Percentiles rank a stretch among this genome's conserved stretches.
These are phyloP conservation scores for Petaurus breviceps DNA, from an alignment of 2,113 vertebrate species.

Conservation along the genomic window DNA sequence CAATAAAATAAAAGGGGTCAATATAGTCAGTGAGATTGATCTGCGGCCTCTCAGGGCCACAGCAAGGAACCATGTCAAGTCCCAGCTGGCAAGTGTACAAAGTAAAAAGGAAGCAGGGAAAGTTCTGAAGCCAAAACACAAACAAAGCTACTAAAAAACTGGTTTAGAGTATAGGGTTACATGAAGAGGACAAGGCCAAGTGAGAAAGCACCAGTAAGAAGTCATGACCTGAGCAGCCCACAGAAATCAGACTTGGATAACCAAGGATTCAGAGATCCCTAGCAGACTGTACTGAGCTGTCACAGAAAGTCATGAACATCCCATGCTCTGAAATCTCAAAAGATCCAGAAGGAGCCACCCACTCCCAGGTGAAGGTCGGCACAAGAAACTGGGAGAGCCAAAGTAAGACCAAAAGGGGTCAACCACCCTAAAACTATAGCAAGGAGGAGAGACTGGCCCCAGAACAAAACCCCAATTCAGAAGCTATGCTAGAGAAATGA, in stretches of 20 bases:
- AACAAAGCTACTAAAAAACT: not conserved
- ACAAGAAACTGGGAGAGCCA: not conserved
- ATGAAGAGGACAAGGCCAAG: not conserved
- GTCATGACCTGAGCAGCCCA: too few relatives aligned
- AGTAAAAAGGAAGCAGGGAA: not conserved
- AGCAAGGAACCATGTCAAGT: not conserved
- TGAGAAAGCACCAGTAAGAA: not conserved
- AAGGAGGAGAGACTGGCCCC: not conserved
- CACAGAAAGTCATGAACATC: not conserved
- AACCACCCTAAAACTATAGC: not conserved
- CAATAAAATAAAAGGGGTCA: not conserved
- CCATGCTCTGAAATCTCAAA: not conserved
- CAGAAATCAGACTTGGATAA: not conserved
- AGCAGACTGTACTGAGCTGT: not conserved
- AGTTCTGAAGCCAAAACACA: not conserved
- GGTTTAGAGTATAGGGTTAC: not conserved
- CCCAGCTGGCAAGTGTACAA: too few relatives aligned
- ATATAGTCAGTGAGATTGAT: too few relatives aligned
- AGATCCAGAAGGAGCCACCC: not conserved
- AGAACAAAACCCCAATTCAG: not conserved
- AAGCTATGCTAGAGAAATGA: not conserved
- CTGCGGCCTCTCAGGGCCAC: too few relatives aligned
- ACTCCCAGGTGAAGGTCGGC: not conserved
- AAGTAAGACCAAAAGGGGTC: not conserved
- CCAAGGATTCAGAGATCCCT: too few relatives aligned